Conservation (phyloP, 2,888 invertebrate species). For the Sycophila texana region DNA sequence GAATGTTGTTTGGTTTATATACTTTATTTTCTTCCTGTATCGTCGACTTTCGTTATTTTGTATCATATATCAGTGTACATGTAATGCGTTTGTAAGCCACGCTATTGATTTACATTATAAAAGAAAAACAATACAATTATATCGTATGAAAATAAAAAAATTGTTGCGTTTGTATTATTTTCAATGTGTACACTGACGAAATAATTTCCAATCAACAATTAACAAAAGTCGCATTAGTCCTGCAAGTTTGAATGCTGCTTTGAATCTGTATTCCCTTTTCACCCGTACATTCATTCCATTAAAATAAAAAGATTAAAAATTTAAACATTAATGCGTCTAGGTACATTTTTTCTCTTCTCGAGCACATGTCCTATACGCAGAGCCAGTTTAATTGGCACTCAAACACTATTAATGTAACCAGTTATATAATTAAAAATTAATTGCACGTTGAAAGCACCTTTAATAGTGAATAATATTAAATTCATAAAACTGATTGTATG, state of each 20-base stretch:
- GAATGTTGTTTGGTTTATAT: slow-evolving; percentile 37
- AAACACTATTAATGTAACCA: neutral
- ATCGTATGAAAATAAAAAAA: slow-evolving; percentile 44
- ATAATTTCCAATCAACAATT: neutral
- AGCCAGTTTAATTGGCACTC: too few species aligned
- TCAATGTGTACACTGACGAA: slow-evolving; percentile 12
- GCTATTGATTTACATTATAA: slow-evolving; percentile 68
- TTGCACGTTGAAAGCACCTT: neutral
- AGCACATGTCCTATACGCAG: too few species aligned
- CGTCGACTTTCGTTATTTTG: slow-evolving; percentile 62
- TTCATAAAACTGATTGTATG: neutral
- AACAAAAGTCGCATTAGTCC: too few species aligned
- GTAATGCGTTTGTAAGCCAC: slow-evolving; percentile 67
- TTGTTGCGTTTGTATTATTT: slow-evolving; percentile 44
- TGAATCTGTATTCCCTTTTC: too few species aligned
- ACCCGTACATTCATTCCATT: too few species aligned
- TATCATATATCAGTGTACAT: slow-evolving; percentile 67
- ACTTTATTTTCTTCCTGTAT: slow-evolving; percentile 50
- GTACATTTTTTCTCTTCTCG: too few species aligned
- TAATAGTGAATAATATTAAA: neutral
- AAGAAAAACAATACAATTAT: slow-evolving; percentile 56
- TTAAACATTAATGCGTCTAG: too few species aligned
- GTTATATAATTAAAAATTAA: neutral
- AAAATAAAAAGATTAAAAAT: too few species aligned
- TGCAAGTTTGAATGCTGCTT: too few species aligned